Evolutionary conservation across 2,888 invertebrate species (phyloP), one percentile per base, ranked within the genome.

Genomic region (Drosophila multiciliata): DNA sequence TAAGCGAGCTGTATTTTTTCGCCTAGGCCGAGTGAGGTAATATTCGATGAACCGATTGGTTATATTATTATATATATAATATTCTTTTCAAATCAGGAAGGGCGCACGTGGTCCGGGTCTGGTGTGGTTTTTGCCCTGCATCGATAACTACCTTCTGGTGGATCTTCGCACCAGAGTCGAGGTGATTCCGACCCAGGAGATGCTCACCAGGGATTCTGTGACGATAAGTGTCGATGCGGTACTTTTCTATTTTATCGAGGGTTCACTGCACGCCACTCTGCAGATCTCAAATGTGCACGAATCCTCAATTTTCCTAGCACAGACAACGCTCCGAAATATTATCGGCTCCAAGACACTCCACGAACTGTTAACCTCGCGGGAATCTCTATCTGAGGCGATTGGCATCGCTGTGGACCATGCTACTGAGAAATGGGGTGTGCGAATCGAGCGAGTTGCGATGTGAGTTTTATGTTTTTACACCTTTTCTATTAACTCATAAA

Each of bases 401-500:
- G 97, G 97, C 91, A 93, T 94, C n/a, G 95, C 96, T 69, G 93
- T 98, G 76, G 97, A 97, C 87, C 96, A 96, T 69, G 97, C 97
- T 17, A 97, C 98, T 0, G 96, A 96, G 82, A 96, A 96, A 1
- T 98, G 98, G 98, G 98, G 98, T 11, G 97, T 98, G 33, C 97
- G 97, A 93, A 97, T 98, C 20, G 98, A 98, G 92, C 94, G 98
- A 77, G 98, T 98, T 20, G 98, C 98, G 94, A 96, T 98, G 97
- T 97, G 66, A 79, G 79, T 64, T 7, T 35, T 0, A 9, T 36
- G 3, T 0, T 29, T 9, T 9, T n/a, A 1, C 3, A 29, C 2
- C 3, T 9, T 9, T 7, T n/a, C 15, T 15, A 6, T 49, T 29
- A 3, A 9, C n/a, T n/a, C 2, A 35, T 12, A 1, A 26, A 32